These are phyloP conservation scores for Chroicocephalus ridibundus DNA, from an alignment of 2,113 vertebrate species.

Conservation along the genomic window DNA sequence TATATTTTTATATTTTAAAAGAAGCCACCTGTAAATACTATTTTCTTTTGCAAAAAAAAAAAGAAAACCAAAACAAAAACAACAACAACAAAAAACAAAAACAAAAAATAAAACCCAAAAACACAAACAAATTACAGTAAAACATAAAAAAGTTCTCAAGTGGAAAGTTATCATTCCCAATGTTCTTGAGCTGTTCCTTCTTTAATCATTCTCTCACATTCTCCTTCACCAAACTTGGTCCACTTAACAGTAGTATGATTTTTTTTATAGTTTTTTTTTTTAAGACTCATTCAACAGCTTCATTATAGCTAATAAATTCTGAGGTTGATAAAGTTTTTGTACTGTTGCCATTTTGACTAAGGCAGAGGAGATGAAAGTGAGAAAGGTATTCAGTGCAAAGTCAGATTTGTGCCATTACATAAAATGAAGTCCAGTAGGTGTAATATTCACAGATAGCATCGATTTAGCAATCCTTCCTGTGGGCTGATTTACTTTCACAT, in stretches of 20 bases:
- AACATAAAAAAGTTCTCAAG: constrained; percentile 92
- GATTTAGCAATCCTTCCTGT: constrained; percentile 39
- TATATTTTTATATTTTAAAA: constrained; percentile 91
- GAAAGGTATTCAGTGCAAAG: constrained; percentile 87
- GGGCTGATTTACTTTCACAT: constrained; percentile 66
- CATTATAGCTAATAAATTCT: constrained; percentile 83
- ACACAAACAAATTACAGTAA: constrained; percentile 87
- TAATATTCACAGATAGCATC: constrained; percentile 69
- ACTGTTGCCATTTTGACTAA: constrained; percentile 80
- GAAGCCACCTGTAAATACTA: constrained; percentile 94
- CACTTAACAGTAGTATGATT: constrained; percentile 85
- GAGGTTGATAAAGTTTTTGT: constrained; percentile 86
- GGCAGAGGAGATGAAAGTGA: constrained; percentile 83
- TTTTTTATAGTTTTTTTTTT: constrained; percentile 49
- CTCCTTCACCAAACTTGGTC: constrained; percentile 83
- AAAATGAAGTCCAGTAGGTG: constrained; percentile 75
- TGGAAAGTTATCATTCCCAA: constrained; percentile 85
- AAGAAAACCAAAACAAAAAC: constrained; percentile 66
- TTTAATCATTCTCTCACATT: constrained; percentile 74
- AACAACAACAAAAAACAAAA: constrained; percentile 69
- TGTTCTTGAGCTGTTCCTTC: constrained; percentile 80
- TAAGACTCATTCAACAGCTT: constrained; percentile 91
- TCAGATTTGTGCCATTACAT: constrained; percentile 78
- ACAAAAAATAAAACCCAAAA: constrained; percentile 63
- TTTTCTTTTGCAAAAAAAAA: constrained; percentile 84